A percentile compares a stretch with the other conserved stretches of the same genome.
Evolutionary conservation across 1,140 invertebrate genomes (phyloP).

Genomic region (Mercenaria mercenaria): DNA sequence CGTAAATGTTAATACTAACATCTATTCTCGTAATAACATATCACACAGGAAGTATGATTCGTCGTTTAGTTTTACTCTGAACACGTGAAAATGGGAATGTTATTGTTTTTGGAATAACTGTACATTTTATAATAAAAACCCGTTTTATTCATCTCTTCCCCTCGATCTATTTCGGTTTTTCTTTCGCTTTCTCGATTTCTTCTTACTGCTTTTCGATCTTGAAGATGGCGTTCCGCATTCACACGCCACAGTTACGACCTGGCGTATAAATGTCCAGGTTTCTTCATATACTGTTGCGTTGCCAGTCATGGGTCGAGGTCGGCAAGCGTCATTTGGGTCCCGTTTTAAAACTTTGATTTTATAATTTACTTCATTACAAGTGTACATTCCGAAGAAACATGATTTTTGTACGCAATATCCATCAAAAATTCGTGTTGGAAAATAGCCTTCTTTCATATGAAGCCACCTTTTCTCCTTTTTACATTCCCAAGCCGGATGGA

Average conservation of each 20-base stretch:
- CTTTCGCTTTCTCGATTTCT: slow-evolving; percentile 22
- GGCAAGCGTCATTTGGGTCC: slow-evolving; percentile 45
- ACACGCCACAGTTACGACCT: slow-evolving; percentile 49
- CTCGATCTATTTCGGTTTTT: neutral
- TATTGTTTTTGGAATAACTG: neutral
- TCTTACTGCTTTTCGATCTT: slow-evolving; percentile 5
- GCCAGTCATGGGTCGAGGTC: slow-evolving; percentile 44
- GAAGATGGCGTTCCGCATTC: slow-evolving; percentile 47
- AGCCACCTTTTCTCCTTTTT: slow-evolving; percentile 23
- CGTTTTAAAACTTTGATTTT: slow-evolving; percentile 61
- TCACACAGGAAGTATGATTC: neutral
- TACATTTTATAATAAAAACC: neutral
- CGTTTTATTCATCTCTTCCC: slow-evolving; percentile 19
- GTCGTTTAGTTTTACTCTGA: neutral
- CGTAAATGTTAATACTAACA: neutral
- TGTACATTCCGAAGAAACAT: slow-evolving; percentile 62
- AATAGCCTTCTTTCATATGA: slow-evolving; percentile 38
- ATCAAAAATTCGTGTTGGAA: slow-evolving; percentile 60
- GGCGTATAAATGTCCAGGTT: slow-evolving; percentile 36
- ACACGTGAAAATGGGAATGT: slow-evolving; percentile 35
- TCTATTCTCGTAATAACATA: slow-evolving; percentile 3
- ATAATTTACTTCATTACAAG: slow-evolving; percentile 61
- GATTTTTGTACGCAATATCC: slow-evolving; percentile 32
- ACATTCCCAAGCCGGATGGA: slow-evolving; percentile 57
- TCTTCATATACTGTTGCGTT: slow-evolving; percentile 45